Evolutionary conservation across 2,888 invertebrate species (phyloP), one percentile per base, ranked within the genome.

Genomic region (Ctena decussata): DNA sequence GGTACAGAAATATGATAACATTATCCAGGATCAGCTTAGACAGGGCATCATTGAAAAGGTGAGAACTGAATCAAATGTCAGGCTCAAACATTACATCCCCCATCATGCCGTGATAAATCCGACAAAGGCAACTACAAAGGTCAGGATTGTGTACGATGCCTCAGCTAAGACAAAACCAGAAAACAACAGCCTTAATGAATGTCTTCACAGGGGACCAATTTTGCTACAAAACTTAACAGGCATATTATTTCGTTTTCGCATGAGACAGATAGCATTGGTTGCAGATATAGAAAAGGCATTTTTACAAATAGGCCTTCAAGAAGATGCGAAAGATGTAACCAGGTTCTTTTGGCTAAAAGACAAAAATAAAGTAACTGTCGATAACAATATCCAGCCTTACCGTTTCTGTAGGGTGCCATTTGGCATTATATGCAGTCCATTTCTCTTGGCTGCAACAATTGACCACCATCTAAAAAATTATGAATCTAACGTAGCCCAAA

Each of bases 1-100:
- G 0, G n/a, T 70, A 15, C 8, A 81, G 3, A 60, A 76, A 32
- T 84, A 84, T 46, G 37, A 73, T 27, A 15, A 30, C 0, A 75
- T 81, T 1, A 84, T 84, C 11, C 57, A 76, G 27, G 69, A 80
- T 11, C 84, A 84, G 39, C 37, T 73, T 8, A n/a, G 65, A 8
- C 70, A 65, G 53, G 84, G 86, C 1, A 46, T 80, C 3, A 84
- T 84, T 15, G 84, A 86, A 44, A 80, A 78, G 37, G 80, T 83
- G 3, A 46, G 21, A 12, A 35, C 30, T 8, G 18, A 53, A 6
- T 2, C 15, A 21, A 30, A 53, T 1, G 69, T 75, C 57, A 79
- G 44, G 39, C 30, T 60, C 0, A 32, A 76, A 32, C 84, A 84
- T 27, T 84, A 84, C 41, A 46, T 83, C 11, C 79, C 79, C 3